phyloP scores from a whole-genome alignment of 1,140 invertebrate genomes.

The Harlomillsia oculata region DNA sequence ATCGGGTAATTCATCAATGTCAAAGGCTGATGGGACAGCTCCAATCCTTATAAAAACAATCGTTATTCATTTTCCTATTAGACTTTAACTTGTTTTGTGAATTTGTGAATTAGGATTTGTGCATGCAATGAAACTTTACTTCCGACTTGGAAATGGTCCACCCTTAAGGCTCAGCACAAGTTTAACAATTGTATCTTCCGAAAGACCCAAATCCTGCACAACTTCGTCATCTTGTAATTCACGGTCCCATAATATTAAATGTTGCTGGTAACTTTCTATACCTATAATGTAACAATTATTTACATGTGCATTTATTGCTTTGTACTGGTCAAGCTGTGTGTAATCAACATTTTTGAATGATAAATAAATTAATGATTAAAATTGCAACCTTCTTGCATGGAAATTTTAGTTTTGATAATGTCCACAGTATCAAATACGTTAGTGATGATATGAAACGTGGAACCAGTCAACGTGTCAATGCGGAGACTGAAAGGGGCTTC shows the following conservation, averaged over 20 bases:
- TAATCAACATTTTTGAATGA: too few relatives aligned
- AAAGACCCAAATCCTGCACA: constrained; percentile 1
- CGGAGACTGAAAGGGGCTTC: neutral
- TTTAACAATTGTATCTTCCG: neutral
- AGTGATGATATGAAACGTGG: constrained; percentile 6
- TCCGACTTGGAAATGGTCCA: neutral
- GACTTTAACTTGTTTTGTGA: too few relatives aligned
- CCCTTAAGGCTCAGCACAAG: constrained; percentile 1
- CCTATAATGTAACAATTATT: constrained; percentile 1
- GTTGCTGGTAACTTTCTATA: neutral
- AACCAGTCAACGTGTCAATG: constrained; percentile 3
- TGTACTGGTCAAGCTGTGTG: too few relatives aligned
- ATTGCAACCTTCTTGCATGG: constrained; percentile 19
- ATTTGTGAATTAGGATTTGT: too few relatives aligned
- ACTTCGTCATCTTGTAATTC: neutral
- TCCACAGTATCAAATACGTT: constrained; percentile 16
- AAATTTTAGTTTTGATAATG: constrained; percentile 17
- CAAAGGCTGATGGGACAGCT: too few relatives aligned
- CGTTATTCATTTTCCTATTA: too few relatives aligned
- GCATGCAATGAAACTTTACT: too few relatives aligned
- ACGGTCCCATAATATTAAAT: neutral
- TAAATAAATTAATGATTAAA: too few relatives aligned
- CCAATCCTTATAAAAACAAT: too few relatives aligned
- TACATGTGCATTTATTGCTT: too few relatives aligned
- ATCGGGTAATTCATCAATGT: too few relatives aligned